phyloP scores from a whole-genome alignment of 2,888 invertebrate genomes.

The Tinea pellionella region DNA sequence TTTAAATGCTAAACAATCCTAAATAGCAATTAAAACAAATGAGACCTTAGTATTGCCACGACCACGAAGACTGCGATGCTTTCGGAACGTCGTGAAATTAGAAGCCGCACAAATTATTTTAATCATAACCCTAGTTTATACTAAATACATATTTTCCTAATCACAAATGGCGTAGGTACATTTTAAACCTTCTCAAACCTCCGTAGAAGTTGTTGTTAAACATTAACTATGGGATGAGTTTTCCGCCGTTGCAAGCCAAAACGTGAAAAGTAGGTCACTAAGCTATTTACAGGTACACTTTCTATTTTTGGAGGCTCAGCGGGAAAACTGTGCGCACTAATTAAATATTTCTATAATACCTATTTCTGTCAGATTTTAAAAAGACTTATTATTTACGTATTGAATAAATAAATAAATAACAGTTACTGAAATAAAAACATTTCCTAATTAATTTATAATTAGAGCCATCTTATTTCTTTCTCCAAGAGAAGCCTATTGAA shows the following conservation, averaged over 20 bases:
- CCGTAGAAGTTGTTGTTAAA: not conserved
- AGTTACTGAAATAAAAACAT: not conserved
- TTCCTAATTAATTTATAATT: not conserved
- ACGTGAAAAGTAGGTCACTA: not conserved
- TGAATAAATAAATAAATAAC: too few species aligned
- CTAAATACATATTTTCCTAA: too few species aligned
- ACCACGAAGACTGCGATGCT: too few species aligned
- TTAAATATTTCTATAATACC: too few species aligned
- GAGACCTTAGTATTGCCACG: too few species aligned
- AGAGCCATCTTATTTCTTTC: not conserved
- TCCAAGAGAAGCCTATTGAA: not conserved
- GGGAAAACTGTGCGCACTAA: not conserved
- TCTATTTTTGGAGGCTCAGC: conserved; percentile 3
- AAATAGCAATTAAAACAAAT: too few species aligned
- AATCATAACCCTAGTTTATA: too few species aligned
- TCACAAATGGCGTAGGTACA: too few species aligned
- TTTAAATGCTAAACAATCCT: too few species aligned
- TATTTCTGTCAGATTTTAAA: not conserved
- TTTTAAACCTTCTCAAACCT: too few species aligned
- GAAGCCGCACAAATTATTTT: too few species aligned
- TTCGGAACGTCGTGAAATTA: too few species aligned
- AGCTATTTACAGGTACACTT: not conserved
- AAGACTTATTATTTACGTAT: not conserved
- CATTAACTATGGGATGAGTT: not conserved
- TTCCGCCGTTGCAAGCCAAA: not conserved